Evolutionary conservation across 2,113 vertebrate genomes (phyloP).

Genomic region (Vulpes lagopus): DNA sequence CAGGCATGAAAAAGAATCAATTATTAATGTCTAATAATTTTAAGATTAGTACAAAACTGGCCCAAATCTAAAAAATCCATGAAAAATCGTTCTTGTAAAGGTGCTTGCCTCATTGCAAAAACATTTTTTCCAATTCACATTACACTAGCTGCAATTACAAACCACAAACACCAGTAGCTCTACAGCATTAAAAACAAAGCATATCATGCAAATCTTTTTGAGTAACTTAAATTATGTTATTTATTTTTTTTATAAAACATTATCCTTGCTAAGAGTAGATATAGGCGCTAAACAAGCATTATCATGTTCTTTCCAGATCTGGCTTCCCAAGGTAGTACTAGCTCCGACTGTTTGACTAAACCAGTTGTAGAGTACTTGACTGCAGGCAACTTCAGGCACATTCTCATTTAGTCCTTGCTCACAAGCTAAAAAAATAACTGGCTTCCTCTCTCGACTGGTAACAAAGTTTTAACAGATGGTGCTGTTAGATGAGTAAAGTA

Average conservation of each 20-base stretch:
- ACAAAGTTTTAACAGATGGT: conserved; percentile 62
- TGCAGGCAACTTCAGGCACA: conserved; percentile 12
- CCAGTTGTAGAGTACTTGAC: conserved; percentile 20
- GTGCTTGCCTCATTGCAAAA: not conserved
- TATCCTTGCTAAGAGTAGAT: not conserved
- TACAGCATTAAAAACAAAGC: conserved; percentile 1
- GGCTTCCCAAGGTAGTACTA: conserved; percentile 1
- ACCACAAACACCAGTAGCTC: not conserved
- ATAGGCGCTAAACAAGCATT: not conserved
- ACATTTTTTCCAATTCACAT: not conserved
- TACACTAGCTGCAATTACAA: not conserved
- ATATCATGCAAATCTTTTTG: conserved; percentile 35
- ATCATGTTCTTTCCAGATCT: not conserved
- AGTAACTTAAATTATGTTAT: conserved; percentile 40
- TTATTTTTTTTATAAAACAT: conserved; percentile 21
- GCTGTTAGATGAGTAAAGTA: conserved; percentile 67
- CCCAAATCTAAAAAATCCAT: not conserved
- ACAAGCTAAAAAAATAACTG: conserved; percentile 70
- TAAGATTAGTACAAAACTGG: not conserved
- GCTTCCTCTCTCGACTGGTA: conserved; percentile 39
- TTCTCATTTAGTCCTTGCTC: conserved; percentile 36
- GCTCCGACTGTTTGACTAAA: conserved; percentile 13
- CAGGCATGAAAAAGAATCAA: not conserved
- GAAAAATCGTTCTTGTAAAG: conserved; percentile 27
- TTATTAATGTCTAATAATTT: not conserved